These are phyloP conservation scores for Hesperia comma DNA, from an alignment of 2,888 invertebrate genomes.

Conservation along the genomic window DNA sequence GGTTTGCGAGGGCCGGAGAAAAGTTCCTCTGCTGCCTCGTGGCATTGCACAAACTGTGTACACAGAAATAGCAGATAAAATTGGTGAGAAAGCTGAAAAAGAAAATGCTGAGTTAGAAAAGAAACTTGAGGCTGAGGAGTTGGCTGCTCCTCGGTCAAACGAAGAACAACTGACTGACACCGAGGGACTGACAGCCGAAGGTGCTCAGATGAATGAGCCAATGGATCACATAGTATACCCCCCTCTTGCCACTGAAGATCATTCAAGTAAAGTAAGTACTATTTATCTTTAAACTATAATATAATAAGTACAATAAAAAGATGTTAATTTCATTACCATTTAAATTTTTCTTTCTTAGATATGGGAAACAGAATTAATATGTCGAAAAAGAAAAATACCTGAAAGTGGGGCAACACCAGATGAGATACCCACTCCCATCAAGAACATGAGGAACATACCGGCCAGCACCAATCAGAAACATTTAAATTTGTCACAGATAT, in stretches of 20 bases:
- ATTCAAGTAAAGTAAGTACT: conserved; percentile 66
- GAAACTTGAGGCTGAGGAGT: conserved; percentile 68
- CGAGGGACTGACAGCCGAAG: conserved; percentile 66
- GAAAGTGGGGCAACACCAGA: conserved; percentile 65
- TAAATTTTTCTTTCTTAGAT: conserved; percentile 53
- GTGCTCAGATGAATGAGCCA: conserved; percentile 57
- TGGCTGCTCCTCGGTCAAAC: conserved; percentile 63
- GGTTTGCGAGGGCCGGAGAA: conserved; percentile 93
- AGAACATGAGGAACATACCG: conserved; percentile 74
- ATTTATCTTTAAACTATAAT: background rate
- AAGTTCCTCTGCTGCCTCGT: conserved; percentile 92
- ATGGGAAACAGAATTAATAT: conserved; percentile 75
- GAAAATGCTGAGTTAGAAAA: conserved; percentile 72
- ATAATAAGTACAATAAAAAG: background rate
- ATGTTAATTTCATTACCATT: background rate
- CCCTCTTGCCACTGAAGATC: conserved; percentile 78
- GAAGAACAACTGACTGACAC: conserved; percentile 63
- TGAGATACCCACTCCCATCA: conserved; percentile 64
- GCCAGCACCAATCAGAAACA: conserved; percentile 76
- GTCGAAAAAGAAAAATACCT: conserved; percentile 74
- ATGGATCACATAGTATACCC: conserved; percentile 64
- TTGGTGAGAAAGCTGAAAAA: conserved; percentile 79
- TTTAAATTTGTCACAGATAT: conserved; percentile 77
- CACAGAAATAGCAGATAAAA: conserved; percentile 92
- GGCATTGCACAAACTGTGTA: conserved; percentile 93